Evolutionary conservation across 1,140 invertebrate species (phyloP).

Genomic region (Cyphomyrmex costatus): DNA sequence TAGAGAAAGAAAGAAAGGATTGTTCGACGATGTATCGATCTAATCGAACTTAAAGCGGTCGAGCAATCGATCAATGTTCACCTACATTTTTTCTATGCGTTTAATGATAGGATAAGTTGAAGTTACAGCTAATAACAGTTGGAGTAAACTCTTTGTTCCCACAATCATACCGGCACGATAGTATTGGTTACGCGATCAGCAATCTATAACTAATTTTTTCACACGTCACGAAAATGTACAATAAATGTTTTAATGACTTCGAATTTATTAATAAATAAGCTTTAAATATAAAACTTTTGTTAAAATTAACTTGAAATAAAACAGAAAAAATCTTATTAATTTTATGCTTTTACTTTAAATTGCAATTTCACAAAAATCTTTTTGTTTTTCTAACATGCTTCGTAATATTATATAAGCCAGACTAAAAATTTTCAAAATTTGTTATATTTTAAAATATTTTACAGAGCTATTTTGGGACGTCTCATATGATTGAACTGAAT

Average conservation of each 20-base stretch:
- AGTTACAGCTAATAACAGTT: conserved; percentile 48
- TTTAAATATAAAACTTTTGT: neutral
- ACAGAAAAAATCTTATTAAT: neutral
- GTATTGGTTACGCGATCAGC: conserved; percentile 24
- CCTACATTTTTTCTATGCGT: conserved; percentile 11
- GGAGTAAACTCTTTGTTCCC: conserved; percentile 51
- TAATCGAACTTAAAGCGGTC: conserved; percentile 26
- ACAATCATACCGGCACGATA: conserved; percentile 28
- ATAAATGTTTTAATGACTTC: conserved; percentile 2
- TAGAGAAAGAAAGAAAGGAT: neutral
- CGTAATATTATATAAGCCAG: neutral
- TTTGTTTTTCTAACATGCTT: neutral
- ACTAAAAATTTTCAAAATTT: neutral
- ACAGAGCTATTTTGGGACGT: neutral
- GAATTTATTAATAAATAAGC: neutral
- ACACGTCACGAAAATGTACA: neutral
- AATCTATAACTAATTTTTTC: conserved; percentile 40
- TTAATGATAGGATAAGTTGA: conserved; percentile 55
- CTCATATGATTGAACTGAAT: neutral
- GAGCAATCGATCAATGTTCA: conserved; percentile 50
- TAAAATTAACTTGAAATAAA: conserved; percentile 5
- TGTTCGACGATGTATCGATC: neutral
- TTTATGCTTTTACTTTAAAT: neutral
- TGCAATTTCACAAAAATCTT: conserved; percentile 4
- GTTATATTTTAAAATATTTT: neutral